Base-by-base conservation (phyloP, 2,888 invertebrate genomes). In the Drosophila melanocephala region DNA sequence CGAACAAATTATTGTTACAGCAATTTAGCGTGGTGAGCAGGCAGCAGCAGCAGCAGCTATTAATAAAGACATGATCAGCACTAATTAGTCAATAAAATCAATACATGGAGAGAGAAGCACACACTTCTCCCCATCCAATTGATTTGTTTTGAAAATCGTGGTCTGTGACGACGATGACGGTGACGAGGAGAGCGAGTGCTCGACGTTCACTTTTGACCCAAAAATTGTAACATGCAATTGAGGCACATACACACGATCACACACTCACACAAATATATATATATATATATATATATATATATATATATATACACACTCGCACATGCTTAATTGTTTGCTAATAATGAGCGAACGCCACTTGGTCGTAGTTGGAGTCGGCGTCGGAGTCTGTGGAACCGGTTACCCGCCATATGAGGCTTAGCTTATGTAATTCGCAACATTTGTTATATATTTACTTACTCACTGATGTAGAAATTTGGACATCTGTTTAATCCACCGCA, bases 141-240 rank as follows among this genome's bases (percentile, higher is more conserved):
- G 67, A 47, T 33, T 42, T 58, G 63, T 35, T 30, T 42, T 58
- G 71, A 57, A 55, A 53, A 70, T 71, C 56, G 68, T 71, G 64
- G 57, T 30, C n/a, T 37, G 37, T 30, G 57, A 28, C 35, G 57
- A 57, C 56, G 42, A 39, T 57, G 42, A 52, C 57, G 59, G 57
- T 50, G 51, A 37, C 58, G 47, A 70, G 62, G 35, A 67, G 62
- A 58, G 61, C 51, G n/a, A 64, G 42, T 63, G 70, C 12, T 37
- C 79, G 70, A 92, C 93, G 90, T 91, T 93, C 93, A 92, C 93
- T 93, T 93, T 92, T 93, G 93, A 93, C 93, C 93, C 91, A 93
- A 92, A 92, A 93, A 89, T 77, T 88, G 90, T 87, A 88, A 78
- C 90, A 76, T 84, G 89, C 85, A 86, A 87, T 81, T 81, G 77